A percentile compares a stretch with the other conserved stretches of the same genome.
phyloP scores from a whole-genome alignment of 2,113 vertebrate genomes.

The Crocuta crocuta region DNA sequence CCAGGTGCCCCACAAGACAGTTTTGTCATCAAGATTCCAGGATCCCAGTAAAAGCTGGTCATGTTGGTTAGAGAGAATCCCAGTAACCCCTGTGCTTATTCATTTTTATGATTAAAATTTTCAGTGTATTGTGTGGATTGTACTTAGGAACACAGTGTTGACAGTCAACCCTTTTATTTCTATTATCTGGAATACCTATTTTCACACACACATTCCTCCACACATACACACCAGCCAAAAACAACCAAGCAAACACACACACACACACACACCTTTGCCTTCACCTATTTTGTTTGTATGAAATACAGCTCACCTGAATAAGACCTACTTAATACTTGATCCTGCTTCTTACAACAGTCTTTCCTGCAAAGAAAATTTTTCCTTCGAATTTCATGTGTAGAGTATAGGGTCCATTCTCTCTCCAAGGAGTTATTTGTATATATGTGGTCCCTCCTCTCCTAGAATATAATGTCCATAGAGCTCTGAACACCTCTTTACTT shows the following conservation, averaged over 20 bases:
- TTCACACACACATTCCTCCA: not conserved
- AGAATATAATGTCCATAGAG: not conserved
- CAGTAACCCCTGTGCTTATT: accelerated
- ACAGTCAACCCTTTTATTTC: not conserved
- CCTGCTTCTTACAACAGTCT: not conserved
- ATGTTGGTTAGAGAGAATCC: not conserved
- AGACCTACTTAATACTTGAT: no score
- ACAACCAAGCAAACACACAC: not conserved
- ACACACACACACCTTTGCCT: no score
- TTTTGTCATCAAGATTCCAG: not conserved
- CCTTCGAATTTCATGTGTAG: not conserved
- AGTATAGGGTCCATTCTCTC: accelerated
- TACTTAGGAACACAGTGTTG: not conserved
- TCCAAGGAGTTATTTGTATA: not conserved
- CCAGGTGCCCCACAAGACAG: not conserved
- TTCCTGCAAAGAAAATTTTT: not conserved
- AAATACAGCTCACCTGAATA: no score
- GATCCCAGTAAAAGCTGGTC: not conserved
- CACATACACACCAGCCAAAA: not conserved
- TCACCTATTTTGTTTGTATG: not conserved
- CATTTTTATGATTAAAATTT: not conserved
- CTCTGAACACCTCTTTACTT: no score
- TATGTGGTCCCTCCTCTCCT: no score
- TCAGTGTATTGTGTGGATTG: not conserved
- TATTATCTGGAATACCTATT: not conserved